Evolutionary conservation across 2,888 invertebrate species (phyloP).

Genomic region (Aleiodes testaceus): DNA sequence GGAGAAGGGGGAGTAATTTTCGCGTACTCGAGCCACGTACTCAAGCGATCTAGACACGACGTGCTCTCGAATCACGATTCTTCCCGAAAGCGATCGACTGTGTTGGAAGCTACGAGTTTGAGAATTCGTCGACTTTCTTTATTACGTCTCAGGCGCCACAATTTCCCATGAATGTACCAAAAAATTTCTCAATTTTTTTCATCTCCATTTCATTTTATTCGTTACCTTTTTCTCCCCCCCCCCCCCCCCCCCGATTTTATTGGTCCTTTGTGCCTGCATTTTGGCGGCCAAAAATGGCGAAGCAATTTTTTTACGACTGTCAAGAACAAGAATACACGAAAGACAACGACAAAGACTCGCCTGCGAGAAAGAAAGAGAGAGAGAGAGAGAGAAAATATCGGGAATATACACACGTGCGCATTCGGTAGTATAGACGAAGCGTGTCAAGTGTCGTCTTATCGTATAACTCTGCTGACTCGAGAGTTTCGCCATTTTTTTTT

Average conservation of each 20-base stretch:
- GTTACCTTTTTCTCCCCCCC: conserved; percentile 11
- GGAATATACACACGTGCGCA: neutral
- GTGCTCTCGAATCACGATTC: conserved; percentile 44
- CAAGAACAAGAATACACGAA: conserved; percentile 26
- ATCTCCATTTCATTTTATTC: neutral
- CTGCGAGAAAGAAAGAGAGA: no score
- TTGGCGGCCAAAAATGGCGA: conserved; percentile 34
- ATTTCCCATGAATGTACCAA: conserved; percentile 30
- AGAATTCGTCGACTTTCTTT: conserved; percentile 53
- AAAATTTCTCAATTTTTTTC: conserved; percentile 29
- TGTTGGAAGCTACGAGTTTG: conserved; percentile 35
- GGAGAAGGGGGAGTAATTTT: conserved; percentile 28
- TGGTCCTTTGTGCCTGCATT: conserved; percentile 35
- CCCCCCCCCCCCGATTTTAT: conserved; percentile 27
- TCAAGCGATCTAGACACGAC: conserved; percentile 42
- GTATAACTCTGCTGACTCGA: conserved; percentile 17
- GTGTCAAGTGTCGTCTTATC: conserved; percentile 19
- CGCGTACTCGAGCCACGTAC: conserved; percentile 41
- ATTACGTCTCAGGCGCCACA: conserved; percentile 46
- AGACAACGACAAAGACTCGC: neutral
- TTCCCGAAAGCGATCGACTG: conserved; percentile 44
- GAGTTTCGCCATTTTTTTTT: neutral
- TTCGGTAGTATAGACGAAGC: no score
- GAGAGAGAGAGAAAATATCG: neutral
- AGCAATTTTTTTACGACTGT: conserved; percentile 37